Evolutionary conservation across 2,113 vertebrate species (phyloP).

Genomic region (Tauraco erythrolophus): DNA sequence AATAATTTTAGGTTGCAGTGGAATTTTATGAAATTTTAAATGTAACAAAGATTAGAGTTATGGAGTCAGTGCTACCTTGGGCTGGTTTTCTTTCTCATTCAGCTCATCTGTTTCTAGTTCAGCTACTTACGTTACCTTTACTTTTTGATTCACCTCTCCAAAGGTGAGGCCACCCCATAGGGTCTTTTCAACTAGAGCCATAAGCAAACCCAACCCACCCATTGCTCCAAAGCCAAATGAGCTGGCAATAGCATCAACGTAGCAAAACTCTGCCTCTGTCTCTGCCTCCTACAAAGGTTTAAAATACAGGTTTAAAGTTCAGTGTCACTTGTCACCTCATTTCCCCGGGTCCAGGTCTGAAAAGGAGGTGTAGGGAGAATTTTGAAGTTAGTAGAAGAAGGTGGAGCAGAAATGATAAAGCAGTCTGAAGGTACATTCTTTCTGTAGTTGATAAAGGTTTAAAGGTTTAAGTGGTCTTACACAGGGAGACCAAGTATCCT

Average conservation of each 20-base stretch:
- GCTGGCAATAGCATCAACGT: fast-evolving
- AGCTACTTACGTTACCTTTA: not conserved
- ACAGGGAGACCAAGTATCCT: not conserved
- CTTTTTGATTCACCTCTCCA: not conserved
- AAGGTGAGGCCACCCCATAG: not conserved
- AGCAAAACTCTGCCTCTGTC: not conserved
- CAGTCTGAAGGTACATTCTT: not conserved
- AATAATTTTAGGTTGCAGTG: not conserved
- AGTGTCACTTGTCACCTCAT: fast-evolving
- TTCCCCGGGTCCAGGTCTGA: not conserved
- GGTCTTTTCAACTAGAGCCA: not conserved
- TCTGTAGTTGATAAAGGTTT: not conserved
- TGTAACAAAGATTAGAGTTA: not conserved
- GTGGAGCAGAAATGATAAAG: not conserved
- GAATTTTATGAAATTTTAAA: not conserved
- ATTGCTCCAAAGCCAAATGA: not conserved
- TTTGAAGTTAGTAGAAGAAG: not conserved
- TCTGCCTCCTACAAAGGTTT: fast-evolving
- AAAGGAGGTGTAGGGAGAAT: not conserved
- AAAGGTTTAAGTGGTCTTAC: not conserved
- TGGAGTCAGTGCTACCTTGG: not conserved
- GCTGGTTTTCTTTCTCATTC: not conserved
- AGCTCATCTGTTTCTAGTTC: not conserved
- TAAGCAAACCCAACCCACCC: not conserved
- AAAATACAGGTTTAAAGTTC: not conserved